phyloP scores from a whole-genome alignment of 2,797 vertebrate genomes.

The Ctenopoma kingsleyae region DNA sequence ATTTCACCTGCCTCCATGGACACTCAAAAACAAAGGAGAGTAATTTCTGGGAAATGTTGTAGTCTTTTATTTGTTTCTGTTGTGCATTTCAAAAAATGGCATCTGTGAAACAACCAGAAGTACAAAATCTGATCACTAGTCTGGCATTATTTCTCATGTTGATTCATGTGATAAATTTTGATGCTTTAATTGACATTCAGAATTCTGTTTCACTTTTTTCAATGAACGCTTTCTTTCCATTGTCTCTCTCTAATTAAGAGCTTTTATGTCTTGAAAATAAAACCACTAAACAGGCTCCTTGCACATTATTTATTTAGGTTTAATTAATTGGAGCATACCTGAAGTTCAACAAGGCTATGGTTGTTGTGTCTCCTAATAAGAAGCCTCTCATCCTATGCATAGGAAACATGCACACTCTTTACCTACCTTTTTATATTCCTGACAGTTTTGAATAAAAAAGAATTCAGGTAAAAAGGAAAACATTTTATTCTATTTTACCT shows the following conservation, averaged over 20 bases:
- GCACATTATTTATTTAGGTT: slow-evolving; percentile 86
- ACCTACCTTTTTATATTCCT: background rate
- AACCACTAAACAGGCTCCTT: slow-evolving; percentile 78
- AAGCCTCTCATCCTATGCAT: slow-evolving; percentile 39
- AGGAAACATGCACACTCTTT: slow-evolving; percentile 18
- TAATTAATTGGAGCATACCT: slow-evolving; percentile 86
- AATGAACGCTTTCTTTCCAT: slow-evolving; percentile 49
- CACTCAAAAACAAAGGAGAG: slow-evolving; percentile 84
- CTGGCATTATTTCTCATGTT: slow-evolving; percentile 32
- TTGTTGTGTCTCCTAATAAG: slow-evolving; percentile 42
- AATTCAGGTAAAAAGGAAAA: slow-evolving; percentile 6
- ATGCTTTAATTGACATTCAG: slow-evolving; percentile 48
- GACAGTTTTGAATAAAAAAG: slow-evolving; percentile 20
- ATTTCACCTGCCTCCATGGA: slow-evolving; percentile 86
- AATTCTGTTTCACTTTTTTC: slow-evolving; percentile 56
- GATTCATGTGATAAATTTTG: slow-evolving; percentile 38
- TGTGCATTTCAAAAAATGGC: slow-evolving; percentile 18
- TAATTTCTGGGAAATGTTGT: slow-evolving; percentile 67
- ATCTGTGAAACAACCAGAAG: slow-evolving; percentile 3
- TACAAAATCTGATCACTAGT: slow-evolving; percentile 4
- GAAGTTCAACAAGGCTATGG: slow-evolving; percentile 76
- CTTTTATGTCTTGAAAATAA: slow-evolving; percentile 84
- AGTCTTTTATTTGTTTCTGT: slow-evolving; percentile 61
- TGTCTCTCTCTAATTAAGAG: slow-evolving; percentile 80
- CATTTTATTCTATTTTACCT: slow-evolving; percentile 20